A percentile compares a stretch with the other conserved stretches of the same genome.
These are phyloP conservation scores for Plecturocebus donacophilus DNA, from an alignment of 2,113 vertebrate genomes.

Conservation along the genomic window DNA sequence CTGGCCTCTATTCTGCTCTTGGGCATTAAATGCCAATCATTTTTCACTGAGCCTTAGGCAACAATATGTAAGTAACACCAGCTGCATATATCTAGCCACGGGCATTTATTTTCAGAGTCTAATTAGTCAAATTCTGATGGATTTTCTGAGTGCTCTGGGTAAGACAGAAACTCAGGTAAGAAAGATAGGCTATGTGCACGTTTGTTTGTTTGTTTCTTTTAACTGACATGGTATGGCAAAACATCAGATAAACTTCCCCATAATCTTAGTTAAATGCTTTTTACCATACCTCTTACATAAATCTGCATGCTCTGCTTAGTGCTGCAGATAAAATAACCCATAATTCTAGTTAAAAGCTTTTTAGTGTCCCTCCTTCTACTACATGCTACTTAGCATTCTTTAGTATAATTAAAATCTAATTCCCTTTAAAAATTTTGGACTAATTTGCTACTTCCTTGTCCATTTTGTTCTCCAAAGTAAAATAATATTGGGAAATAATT, in stretches of 20 bases:
- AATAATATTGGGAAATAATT: neutral
- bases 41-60: slow-evolving; percentile 54
- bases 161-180: neutral
- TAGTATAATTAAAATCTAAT: neutral
- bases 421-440: neutral
- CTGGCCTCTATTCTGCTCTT: neutral
- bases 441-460: neutral
- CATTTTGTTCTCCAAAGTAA: neutral
- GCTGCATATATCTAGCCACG: neutral
- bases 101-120: slow-evolving; percentile 26
- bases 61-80: neutral
- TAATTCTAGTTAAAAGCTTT: slow-evolving; percentile 13
- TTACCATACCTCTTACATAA: neutral
- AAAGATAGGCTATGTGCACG: neutral
- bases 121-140: slow-evolving; percentile 39
- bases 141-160: neutral
- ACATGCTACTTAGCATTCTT: neutral
- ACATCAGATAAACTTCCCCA: neutral
- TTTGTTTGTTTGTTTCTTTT: neutral
- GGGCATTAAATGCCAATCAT: neutral
- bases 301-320: neutral
- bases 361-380: neutral
- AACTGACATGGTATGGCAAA: neutral
- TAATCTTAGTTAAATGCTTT: slow-evolving; percentile 16
- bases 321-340: neutral